Conservation (phyloP, 1,140 invertebrate genomes). For the Macrobrachium nipponense region DNA sequence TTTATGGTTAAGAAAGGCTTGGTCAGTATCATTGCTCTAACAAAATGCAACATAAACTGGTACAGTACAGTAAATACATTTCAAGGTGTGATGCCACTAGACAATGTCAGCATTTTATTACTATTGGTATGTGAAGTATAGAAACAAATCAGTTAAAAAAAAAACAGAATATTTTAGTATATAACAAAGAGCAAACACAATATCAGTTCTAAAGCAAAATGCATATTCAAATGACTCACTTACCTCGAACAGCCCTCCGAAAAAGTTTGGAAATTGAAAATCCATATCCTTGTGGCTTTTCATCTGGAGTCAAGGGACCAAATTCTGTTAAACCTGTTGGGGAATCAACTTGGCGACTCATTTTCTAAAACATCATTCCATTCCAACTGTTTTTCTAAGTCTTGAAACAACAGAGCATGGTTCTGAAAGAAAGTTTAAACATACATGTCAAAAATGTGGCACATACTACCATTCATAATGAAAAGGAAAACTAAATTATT, state of each 20-base stretch:
- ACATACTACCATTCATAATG: too few relatives aligned
- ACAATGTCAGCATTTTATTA: too few relatives aligned
- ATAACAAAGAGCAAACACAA: background rate
- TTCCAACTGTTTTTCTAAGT: background rate
- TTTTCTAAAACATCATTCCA: slow-evolving; percentile 11
- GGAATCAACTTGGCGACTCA: slow-evolving; percentile 57
- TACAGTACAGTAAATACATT: too few relatives aligned
- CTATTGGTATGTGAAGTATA: too few relatives aligned
- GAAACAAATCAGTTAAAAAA: background rate
- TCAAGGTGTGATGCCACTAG: too few relatives aligned
- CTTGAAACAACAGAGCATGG: background rate
- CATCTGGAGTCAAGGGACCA: slow-evolving; percentile 70
- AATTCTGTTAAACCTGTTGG: slow-evolving; percentile 69
- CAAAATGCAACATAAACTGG: too few relatives aligned
- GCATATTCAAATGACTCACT: slow-evolving; percentile 6
- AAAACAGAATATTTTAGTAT: background rate
- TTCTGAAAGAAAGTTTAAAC: slow-evolving; percentile 18
- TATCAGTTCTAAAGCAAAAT: background rate
- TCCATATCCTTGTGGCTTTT: slow-evolving; percentile 66
- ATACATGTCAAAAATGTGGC: background rate
- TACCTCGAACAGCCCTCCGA: slow-evolving; percentile 67
- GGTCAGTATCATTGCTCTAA: too few relatives aligned
- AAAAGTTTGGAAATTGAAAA: slow-evolving; percentile 69
- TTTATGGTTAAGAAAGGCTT: too few relatives aligned
- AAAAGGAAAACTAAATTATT: too few relatives aligned